phyloP scores from a whole-genome alignment of 92 coral and sea anemone species.

The Isaurus tuberculatus region DNA sequence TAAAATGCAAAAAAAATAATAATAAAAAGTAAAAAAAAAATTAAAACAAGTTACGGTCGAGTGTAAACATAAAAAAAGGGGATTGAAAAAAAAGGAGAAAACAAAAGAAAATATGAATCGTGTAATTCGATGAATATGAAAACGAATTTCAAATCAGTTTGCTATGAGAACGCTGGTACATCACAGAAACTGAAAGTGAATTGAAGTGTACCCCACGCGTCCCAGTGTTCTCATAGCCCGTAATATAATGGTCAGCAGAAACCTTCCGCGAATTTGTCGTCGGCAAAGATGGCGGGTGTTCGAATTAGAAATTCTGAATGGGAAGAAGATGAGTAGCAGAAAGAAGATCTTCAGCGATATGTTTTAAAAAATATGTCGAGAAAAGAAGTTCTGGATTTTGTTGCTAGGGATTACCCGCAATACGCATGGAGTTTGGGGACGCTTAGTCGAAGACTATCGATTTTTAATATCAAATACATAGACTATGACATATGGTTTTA shows the following conservation, averaged over 20 bases:
- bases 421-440: conserved; percentile 56
- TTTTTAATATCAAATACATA: conserved; percentile 45
- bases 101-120: too few species aligned
- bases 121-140: too few species aligned
- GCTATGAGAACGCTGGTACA: too few species aligned
- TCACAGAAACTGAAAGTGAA: conserved; percentile 15
- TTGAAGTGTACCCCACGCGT: not conserved
- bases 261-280: conserved; percentile 13
- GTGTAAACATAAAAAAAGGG: not conserved
- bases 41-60: not conserved
- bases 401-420: conserved; percentile 42
- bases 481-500: conserved; percentile 54
- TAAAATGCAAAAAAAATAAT: not conserved
- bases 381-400: conserved; percentile 41
- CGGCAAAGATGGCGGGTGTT: conserved; percentile 12
- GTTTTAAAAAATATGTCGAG: conserved; percentile 41
- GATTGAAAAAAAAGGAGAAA: not conserved
- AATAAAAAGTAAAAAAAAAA: not conserved
- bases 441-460: conserved; percentile 45
- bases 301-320: conserved; percentile 45
- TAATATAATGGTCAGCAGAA: conserved; percentile 23
- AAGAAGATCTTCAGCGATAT: conserved; percentile 30
- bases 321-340: conserved; percentile 41
- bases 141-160: too few species aligned
- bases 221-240: conserved; percentile 7